Evolutionary conservation across 1,140 invertebrate species (phyloP).

Genomic region (Cherax destructor): DNA sequence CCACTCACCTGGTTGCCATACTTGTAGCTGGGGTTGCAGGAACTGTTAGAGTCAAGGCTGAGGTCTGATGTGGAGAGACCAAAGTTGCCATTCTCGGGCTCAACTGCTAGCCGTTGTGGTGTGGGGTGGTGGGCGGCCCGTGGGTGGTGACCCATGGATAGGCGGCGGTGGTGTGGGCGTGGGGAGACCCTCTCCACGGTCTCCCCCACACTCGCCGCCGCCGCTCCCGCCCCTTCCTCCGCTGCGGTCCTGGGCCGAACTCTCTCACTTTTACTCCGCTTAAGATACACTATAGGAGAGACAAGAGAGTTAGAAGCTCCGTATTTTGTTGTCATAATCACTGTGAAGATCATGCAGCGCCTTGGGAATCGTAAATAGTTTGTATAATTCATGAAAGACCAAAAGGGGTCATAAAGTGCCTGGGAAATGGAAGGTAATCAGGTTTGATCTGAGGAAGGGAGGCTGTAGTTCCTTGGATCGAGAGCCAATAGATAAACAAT

Average conservation of each 20-base stretch:
- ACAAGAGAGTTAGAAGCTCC: neutral
- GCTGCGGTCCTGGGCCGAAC: slow-evolving; percentile 35
- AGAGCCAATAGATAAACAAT: too few relatives aligned
- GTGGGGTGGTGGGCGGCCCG: slow-evolving; percentile 35
- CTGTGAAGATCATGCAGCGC: too few relatives aligned
- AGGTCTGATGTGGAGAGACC: slow-evolving; percentile 61
- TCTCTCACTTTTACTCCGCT: slow-evolving; percentile 62
- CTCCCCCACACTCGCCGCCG: neutral
- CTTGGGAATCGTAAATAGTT: too few relatives aligned
- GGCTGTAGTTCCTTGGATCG: too few relatives aligned
- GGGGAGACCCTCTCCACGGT: slow-evolving; percentile 45
- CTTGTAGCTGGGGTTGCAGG: slow-evolving; percentile 63
- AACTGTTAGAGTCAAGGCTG: slow-evolving; percentile 59
- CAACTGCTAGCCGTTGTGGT: slow-evolving; percentile 59
- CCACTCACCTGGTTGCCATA: slow-evolving; percentile 63
- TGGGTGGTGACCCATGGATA: slow-evolving; percentile 60
- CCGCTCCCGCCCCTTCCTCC: slow-evolving; percentile 3
- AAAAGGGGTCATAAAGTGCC: too few relatives aligned
- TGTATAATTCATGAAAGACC: too few relatives aligned
- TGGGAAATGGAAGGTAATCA: too few relatives aligned
- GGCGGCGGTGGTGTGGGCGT: slow-evolving; percentile 56
- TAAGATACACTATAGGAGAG: slow-evolving; percentile 54
- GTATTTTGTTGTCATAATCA: too few relatives aligned
- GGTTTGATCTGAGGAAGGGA: too few relatives aligned
- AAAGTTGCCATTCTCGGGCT: slow-evolving; percentile 60